These are phyloP conservation scores for Caenorhabditis afra DNA, from an alignment of 2,888 invertebrate genomes.

Conservation along the genomic window DNA sequence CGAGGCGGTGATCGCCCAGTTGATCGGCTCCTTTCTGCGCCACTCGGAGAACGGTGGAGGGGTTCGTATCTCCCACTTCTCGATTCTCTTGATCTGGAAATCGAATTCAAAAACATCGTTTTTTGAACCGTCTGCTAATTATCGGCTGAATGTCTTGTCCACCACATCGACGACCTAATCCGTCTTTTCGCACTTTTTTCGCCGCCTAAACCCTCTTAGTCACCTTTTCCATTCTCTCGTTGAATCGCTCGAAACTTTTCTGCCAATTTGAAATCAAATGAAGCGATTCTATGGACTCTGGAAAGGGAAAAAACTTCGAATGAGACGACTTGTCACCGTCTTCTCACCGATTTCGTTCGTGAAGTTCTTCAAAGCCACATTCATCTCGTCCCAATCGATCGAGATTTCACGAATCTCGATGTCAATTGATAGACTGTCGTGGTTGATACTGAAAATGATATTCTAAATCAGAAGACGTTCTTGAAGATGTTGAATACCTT, in stretches of 20 bases:
- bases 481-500: neutral
- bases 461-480: neutral
- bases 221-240: constrained; percentile 23
- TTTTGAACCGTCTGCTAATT: no score
- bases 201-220: neutral
- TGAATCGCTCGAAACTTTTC: constrained; percentile 26
- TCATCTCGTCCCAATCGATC: neutral
- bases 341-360: constrained; percentile 5
- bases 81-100: no score
- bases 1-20: constrained; percentile 14
- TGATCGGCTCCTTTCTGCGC: constrained; percentile 22
- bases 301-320: neutral
- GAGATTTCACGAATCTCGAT: constrained; percentile 1
- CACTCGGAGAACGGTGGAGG: neutral
- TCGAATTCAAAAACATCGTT: neutral
- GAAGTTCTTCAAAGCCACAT: neutral
- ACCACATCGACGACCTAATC: constrained; percentile 18
- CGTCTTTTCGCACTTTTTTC: constrained; percentile 43
- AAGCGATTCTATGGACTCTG: constrained; percentile 15
- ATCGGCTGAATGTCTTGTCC: neutral
- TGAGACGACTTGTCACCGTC: neutral
- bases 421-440: constrained; percentile 23
- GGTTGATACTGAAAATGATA: neutral
- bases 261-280: constrained; percentile 32
- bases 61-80: no score